These are phyloP conservation scores for Micromussa lordhowensis DNA, from an alignment of 92 coral and sea anemone species.

Conservation along the genomic window DNA sequence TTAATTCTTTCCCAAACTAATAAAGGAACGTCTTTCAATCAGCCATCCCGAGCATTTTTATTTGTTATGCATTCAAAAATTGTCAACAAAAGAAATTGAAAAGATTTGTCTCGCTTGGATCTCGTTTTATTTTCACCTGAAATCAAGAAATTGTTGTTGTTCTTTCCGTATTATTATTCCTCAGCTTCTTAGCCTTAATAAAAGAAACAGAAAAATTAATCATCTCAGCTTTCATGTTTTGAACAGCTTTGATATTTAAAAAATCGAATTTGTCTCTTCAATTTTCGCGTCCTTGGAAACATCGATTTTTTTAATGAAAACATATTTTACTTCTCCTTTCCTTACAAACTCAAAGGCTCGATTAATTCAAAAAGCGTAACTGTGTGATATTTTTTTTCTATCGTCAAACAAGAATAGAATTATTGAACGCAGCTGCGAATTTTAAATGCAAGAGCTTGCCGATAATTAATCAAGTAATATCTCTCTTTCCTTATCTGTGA, in stretches of 20 bases:
- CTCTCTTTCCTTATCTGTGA: constrained; percentile 64
- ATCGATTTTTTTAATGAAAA: background rate
- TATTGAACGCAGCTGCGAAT: constrained; percentile 69
- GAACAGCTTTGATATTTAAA: constrained; percentile 12
- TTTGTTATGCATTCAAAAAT: constrained; percentile 44
- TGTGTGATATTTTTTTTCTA: constrained; percentile 56
- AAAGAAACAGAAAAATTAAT: constrained; percentile 43
- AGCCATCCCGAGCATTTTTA: constrained; percentile 47
- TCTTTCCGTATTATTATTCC: constrained; percentile 41
- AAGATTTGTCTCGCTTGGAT: constrained; percentile 48
- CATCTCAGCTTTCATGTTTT: constrained; percentile 14
- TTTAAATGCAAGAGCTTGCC: constrained; percentile 45
- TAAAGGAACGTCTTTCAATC: constrained; percentile 60
- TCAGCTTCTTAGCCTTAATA: constrained; percentile 44
- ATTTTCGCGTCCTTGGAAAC: background rate
- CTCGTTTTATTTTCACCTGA: constrained; percentile 40
- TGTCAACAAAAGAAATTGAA: constrained; percentile 48
- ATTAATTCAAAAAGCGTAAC: constrained; percentile 73
- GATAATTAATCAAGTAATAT: constrained; percentile 75
- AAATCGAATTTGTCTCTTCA: background rate
- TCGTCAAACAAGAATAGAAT: constrained; percentile 77
- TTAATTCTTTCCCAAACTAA: constrained; percentile 75
- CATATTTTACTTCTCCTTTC: background rate
- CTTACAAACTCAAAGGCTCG: constrained; percentile 13
- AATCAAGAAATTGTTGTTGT: constrained; percentile 37